A percentile compares a stretch with the other conserved stretches of the same genome.
Conservation (phyloP, 2,888 invertebrate genomes). For the Cactoblastis cactorum region DNA sequence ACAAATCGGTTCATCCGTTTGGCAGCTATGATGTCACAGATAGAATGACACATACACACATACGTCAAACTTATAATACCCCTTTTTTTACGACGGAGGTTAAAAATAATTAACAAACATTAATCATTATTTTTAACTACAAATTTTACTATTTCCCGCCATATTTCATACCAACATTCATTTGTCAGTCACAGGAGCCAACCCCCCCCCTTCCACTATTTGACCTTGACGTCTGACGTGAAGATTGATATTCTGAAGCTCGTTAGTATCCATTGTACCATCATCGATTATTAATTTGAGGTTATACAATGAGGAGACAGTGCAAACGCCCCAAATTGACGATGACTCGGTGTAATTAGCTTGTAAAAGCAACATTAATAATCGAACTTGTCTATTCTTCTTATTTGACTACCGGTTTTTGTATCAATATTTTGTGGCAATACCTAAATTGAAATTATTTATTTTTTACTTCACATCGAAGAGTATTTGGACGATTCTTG, state of each 20-base stretch:
- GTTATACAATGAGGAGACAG: constrained; percentile 47
- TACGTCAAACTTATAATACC: too few species aligned
- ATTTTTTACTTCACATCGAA: too few species aligned
- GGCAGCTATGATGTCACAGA: too few species aligned
- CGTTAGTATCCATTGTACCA: constrained; percentile 52
- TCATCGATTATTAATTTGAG: constrained; percentile 62
- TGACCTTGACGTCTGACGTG: constrained; percentile 36
- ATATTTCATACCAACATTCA: background rate
- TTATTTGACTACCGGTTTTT: background rate
- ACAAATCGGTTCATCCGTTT: too few species aligned
- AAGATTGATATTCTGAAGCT: constrained; percentile 54
- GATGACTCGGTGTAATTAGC: constrained; percentile 28
- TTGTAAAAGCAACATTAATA: constrained; percentile 3
- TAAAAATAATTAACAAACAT: too few species aligned
- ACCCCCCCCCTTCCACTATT: constrained; percentile 10
- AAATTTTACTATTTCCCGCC: background rate
- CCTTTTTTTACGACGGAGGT: too few species aligned
- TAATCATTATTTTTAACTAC: too few species aligned
- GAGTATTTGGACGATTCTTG: too few species aligned
- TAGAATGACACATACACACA: too few species aligned
- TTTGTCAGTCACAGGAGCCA: constrained; percentile 19
- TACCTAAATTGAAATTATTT: too few species aligned
- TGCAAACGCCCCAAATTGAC: constrained; percentile 32
- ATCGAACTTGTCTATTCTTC: background rate
- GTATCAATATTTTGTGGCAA: too few species aligned